Evolutionary conservation across 1,140 invertebrate species (phyloP).

Genomic region (Drosophila persimilis): DNA sequence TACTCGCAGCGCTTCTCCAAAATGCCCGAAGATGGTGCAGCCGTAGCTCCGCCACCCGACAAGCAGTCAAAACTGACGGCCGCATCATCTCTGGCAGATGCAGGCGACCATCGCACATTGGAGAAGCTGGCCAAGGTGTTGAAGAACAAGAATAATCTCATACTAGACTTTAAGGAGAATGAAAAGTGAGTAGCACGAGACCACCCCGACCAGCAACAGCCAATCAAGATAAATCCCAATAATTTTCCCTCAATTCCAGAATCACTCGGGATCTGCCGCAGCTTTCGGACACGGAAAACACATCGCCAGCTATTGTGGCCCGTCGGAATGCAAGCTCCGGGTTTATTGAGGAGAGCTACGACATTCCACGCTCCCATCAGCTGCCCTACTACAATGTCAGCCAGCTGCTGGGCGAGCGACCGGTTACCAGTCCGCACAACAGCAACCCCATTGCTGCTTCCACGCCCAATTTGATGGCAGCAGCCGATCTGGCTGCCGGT

Average conservation of each 20-base stretch:
- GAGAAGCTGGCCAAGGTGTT: constrained; percentile 71
- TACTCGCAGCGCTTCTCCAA: constrained; percentile 85
- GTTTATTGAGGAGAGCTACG: constrained; percentile 87
- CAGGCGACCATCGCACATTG: constrained; percentile 56
- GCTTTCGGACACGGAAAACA: constrained; percentile 82
- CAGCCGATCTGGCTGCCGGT: constrained; percentile 1
- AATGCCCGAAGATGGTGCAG: constrained; percentile 81
- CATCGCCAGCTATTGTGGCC: constrained; percentile 78
- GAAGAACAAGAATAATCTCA: constrained; percentile 80
- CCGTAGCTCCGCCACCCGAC: constrained; percentile 7
- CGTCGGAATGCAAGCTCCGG: constrained; percentile 65
- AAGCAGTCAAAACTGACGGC: constrained; percentile 26
- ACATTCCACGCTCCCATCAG: constrained; percentile 88
- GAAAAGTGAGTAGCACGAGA: constrained; percentile 59
- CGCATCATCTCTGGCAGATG: constrained; percentile 12
- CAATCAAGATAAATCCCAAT: accelerated
- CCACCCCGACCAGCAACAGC: too few species aligned
- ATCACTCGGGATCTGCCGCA: constrained; percentile 69
- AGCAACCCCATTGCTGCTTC: constrained; percentile 71
- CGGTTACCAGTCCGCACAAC: constrained; percentile 69
- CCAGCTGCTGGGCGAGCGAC: constrained; percentile 72
- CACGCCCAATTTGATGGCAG: constrained; percentile 76
- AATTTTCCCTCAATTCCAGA: constrained; percentile 27
- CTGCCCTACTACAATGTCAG: constrained; percentile 81
- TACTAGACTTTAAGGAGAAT: constrained; percentile 78